Conservation (phyloP, 2,113 vertebrate genomes). For the Myrmecophaga tridactyla region DNA sequence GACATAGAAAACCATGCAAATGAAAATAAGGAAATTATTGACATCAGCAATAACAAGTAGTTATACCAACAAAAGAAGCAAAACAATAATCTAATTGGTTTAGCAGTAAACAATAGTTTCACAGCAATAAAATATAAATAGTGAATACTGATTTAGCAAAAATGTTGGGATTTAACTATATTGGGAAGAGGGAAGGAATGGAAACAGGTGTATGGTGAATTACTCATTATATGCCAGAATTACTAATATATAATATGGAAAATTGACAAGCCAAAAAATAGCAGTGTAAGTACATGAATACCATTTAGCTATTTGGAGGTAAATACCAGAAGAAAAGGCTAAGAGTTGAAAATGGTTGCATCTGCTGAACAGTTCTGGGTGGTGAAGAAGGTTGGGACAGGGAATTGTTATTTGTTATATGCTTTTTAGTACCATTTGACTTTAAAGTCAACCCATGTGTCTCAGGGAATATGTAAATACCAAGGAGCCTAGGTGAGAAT, state of each 20-base stretch:
- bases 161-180: background rate
- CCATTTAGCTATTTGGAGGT: background rate
- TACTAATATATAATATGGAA: background rate
- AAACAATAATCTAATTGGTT: background rate
- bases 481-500: background rate
- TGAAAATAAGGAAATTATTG: background rate
- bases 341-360: background rate
- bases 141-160: background rate
- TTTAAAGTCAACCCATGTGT: background rate
- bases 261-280: background rate
- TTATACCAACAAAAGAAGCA: background rate
- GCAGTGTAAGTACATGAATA: background rate
- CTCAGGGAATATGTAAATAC: background rate
- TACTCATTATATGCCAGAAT: background rate
- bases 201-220: background rate
- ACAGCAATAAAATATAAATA: slow-evolving; percentile 16
- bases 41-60: background rate
- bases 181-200: background rate
- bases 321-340: background rate
- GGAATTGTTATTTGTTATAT: background rate
- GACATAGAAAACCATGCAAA: background rate
- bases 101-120: background rate
- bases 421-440: background rate
- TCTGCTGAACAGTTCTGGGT: background rate
- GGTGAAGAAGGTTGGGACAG: background rate